Percentiles rank a stretch among this genome's conserved stretches.
These are phyloP conservation scores for Drosophila biarmipes DNA, from an alignment of 1,140 invertebrate species.

Conservation along the genomic window DNA sequence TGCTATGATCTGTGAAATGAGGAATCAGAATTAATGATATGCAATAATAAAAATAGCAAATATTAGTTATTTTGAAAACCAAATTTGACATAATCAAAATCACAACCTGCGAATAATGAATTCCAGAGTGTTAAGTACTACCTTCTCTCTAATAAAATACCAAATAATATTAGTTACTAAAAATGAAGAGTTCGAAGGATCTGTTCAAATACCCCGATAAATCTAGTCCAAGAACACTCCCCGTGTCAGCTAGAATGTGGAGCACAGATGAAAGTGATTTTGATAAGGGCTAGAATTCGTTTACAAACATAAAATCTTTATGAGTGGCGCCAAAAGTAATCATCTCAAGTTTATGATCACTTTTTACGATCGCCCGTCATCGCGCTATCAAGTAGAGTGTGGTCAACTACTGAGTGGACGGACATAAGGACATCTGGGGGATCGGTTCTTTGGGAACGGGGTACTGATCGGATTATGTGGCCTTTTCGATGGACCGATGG, in stretches of 20 bases:
- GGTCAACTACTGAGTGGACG: slow-evolving; percentile 33
- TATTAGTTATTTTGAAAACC: too few species aligned
- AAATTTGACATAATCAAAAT: too few species aligned
- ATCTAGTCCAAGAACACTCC: not conserved
- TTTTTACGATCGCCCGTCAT: slow-evolving; percentile 60
- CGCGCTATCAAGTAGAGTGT: slow-evolving; percentile 26
- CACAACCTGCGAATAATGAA: too few species aligned
- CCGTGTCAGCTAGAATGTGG: slow-evolving; percentile 9
- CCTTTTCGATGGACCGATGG: slow-evolving; percentile 23
- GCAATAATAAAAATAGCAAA: too few species aligned
- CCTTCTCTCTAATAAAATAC: too few species aligned
- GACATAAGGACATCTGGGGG: slow-evolving; percentile 5
- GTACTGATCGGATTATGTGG: slow-evolving; percentile 7
- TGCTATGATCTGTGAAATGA: not conserved
- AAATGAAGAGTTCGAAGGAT: not conserved
- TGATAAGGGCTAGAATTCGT: slow-evolving; percentile 52
- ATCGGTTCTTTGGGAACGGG: not conserved
- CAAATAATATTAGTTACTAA: too few species aligned
- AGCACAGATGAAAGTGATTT: slow-evolving; percentile 21
- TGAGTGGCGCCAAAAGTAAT: slow-evolving; percentile 73
- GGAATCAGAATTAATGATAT: too few species aligned
- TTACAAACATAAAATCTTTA: slow-evolving; percentile 54
- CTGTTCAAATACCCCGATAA: not conserved
- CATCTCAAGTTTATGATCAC: slow-evolving; percentile 58
- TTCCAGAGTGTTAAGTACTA: too few species aligned